Evolutionary conservation across 2,797 vertebrate species (phyloP).

Genomic region (Merluccius polli): DNA sequence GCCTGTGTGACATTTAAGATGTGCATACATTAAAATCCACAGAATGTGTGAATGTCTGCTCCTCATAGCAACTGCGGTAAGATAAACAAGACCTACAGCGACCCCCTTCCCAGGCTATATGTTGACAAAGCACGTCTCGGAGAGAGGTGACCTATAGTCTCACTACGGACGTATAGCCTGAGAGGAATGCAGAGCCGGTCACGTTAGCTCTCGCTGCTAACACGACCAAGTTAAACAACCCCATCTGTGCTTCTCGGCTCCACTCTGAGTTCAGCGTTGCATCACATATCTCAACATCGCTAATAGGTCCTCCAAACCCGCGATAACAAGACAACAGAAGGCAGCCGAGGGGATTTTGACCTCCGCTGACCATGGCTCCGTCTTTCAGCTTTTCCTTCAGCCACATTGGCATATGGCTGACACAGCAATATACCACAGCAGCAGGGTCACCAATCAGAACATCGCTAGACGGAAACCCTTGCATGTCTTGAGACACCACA

Average conservation of each 20-base stretch:
- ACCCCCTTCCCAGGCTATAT: not conserved
- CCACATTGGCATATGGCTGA: not conserved
- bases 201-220: not conserved
- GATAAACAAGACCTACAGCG: not conserved
- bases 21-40: too few species aligned
- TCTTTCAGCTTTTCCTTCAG: not conserved
- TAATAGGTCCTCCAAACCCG: conserved; percentile 41
- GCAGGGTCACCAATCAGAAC: not conserved
- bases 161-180: conserved; percentile 1
- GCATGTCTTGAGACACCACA: not conserved
- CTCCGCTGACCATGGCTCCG: not conserved
- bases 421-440: not conserved
- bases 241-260: conserved; percentile 11
- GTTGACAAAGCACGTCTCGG: conserved; percentile 6
- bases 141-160: conserved; percentile 7
- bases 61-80: not conserved
- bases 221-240: conserved; percentile 15
- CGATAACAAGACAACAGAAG: not conserved
- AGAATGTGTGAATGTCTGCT: not conserved
- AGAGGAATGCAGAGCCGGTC: conserved; percentile 33
- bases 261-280: not conserved
- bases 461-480: not conserved
- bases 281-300: conserved; percentile 16
- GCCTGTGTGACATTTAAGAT: too few species aligned
- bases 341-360: not conserved